These are phyloP conservation scores for Daphoenositta chrysoptera DNA, from an alignment of 2,113 vertebrate genomes.

Conservation along the genomic window DNA sequence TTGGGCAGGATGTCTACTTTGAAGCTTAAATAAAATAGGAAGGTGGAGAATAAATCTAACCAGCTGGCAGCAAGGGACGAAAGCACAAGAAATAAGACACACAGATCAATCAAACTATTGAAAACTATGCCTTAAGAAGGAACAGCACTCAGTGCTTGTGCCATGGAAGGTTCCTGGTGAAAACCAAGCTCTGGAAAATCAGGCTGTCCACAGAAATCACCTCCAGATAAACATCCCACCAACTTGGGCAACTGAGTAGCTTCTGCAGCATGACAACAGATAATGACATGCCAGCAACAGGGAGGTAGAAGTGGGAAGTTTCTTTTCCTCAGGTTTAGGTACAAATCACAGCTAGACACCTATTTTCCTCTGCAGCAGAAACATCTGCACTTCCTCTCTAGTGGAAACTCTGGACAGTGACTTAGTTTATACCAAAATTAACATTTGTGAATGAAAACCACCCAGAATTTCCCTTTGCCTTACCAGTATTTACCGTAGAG, in stretches of 20 bases:
- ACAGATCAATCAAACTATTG: background rate
- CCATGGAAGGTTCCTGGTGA: background rate
- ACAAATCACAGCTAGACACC: background rate
- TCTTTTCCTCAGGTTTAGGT: background rate
- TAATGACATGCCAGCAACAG: background rate
- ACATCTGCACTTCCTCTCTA: background rate
- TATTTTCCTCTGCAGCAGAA: background rate
- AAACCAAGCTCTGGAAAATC: background rate
- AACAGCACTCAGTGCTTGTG: background rate
- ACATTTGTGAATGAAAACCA: background rate
- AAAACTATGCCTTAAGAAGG: background rate
- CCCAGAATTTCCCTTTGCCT: background rate
- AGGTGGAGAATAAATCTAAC: background rate
- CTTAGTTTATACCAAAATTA: background rate
- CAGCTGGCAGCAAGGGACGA: background rate
- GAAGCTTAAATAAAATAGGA: background rate
- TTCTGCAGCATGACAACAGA: background rate
- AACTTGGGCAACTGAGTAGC: fast-evolving
- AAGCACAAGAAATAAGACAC: background rate
- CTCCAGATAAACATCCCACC: background rate
- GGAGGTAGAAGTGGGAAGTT: background rate
- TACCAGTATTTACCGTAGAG: background rate
- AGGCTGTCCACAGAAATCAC: background rate
- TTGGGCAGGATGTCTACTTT: background rate
- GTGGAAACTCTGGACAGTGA: background rate